Evolutionary conservation across 53 echinoderm and acorn worm genomes (phyloP).

Genomic region (Paracentrotus lividus): DNA sequence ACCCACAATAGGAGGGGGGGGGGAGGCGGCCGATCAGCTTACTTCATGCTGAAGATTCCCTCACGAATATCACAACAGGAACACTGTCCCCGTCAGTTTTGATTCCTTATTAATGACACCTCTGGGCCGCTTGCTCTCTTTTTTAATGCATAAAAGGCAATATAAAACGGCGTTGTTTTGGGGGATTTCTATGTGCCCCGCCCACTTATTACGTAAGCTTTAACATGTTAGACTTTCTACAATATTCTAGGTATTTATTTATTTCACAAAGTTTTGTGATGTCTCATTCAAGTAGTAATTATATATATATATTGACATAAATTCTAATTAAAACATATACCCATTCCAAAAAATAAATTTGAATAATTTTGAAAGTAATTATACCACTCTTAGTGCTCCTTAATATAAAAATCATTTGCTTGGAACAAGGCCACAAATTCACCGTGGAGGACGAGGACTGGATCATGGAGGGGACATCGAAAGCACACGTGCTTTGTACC

Average conservation of each 20-base stretch:
- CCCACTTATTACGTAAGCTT: constrained; percentile 12
- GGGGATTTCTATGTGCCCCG: no score
- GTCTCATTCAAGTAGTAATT: neutral
- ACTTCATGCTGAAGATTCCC: no score
- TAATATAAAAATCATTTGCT: neutral
- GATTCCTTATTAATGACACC: no score
- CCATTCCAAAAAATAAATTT: neutral
- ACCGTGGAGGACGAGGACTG: neutral
- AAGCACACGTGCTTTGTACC: neutral
- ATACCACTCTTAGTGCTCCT: neutral
- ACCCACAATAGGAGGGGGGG: no score
- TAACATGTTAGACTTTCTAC: neutral
- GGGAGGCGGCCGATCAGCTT: no score
- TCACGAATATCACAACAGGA: no score
- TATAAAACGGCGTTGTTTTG: no score
- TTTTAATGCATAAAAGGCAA: no score
- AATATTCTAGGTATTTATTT: neutral
- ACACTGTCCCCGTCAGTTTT: no score
- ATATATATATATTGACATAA: neutral
- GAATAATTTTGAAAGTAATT: neutral
- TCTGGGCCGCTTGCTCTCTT: no score
- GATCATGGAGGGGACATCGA: neutral
- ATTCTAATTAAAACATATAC: neutral
- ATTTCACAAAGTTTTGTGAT: neutral
- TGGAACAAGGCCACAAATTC: neutral